Evolutionary conservation across 2,888 invertebrate species (phyloP), one percentile per base, ranked within the genome.

Genomic region (Tetanocera ferruginea): DNA sequence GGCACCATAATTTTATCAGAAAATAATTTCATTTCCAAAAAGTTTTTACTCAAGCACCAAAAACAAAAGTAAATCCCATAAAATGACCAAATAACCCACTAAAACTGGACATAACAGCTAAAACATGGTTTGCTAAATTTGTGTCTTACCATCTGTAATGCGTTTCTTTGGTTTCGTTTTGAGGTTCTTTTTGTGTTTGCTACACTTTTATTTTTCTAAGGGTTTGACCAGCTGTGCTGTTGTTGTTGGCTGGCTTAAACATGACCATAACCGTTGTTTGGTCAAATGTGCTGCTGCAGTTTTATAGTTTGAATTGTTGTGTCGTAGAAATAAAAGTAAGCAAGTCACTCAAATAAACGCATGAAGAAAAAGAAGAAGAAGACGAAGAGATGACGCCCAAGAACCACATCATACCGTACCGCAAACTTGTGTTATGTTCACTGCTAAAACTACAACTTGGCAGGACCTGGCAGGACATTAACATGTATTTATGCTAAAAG

Each of bases 401-500:
- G 43, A 43, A 43, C 14, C 11, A 14, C 43, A 43, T 3, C 11
- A 14, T 14, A 43, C 43, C 43, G 14, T 11, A 43, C 43, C 43
- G 43, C 43, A 43, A 43, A 43, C 43, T 43, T 43, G 43, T 43
- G 43, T 43, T 43, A 11, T 1, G 11, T 14, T 11, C 43, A 11
- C 43, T 43, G 43, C 43, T 43, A 43, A 2, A 43, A 6, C 11
- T 43, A 43, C 43, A 6, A 14, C 11, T 43, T 11, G 64, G 31
- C 31, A 64, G 64, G 31, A 51, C 51, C 49, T 69, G 51, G 2
- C 8, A 51, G 51, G n/a, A 81, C 85, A 85, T 85, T 86, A 85
- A 85, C 85, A 85, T 85, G 85, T 86, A 85, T 85, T 85, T 85
- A 86, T 84, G 85, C 85, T 85, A 86, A 85, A 85, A 85, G 85